Percentiles rank a stretch among this genome's conserved stretches.
These are phyloP conservation scores for Nasonovia ribisnigri DNA, from an alignment of 2,888 invertebrate genomes.

Conservation along the genomic window DNA sequence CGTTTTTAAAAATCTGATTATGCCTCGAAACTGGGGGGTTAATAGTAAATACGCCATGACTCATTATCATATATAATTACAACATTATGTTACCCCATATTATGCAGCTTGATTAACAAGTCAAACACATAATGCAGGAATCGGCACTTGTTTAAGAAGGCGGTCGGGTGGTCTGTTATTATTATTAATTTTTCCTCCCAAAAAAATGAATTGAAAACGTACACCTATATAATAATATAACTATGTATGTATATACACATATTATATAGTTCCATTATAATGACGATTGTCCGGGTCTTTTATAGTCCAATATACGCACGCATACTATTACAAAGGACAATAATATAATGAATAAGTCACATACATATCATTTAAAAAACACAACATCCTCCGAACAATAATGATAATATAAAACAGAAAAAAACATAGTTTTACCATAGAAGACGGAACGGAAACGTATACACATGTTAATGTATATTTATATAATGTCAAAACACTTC, in stretches of 20 bases:
- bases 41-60: neutral
- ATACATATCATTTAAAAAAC: conserved; percentile 62
- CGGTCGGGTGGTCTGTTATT: conserved; percentile 41
- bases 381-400: conserved; percentile 61
- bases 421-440: conserved; percentile 46
- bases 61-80: conserved; percentile 47
- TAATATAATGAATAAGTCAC: conserved; percentile 59
- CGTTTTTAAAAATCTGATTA: neutral
- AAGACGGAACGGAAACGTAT: conserved; percentile 63
- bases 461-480: conserved; percentile 58
- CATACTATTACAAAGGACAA: conserved; percentile 54
- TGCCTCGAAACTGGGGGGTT: neutral
- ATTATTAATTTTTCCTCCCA: conserved; percentile 39
- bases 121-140: conserved; percentile 25
- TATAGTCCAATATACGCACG: conserved; percentile 59
- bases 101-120: conserved; percentile 44
- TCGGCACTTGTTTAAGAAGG: conserved; percentile 22
- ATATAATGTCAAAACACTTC: conserved; percentile 62
- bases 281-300: conserved; percentile 64
- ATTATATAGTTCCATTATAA: conserved; percentile 41
- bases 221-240: neutral
- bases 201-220: conserved; percentile 45
- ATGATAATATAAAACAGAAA: conserved; percentile 52
- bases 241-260: neutral
- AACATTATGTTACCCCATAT: conserved; percentile 8